phyloP scores from a whole-genome alignment of 1,140 invertebrate species.

The Heterodera schachtii region DNA sequence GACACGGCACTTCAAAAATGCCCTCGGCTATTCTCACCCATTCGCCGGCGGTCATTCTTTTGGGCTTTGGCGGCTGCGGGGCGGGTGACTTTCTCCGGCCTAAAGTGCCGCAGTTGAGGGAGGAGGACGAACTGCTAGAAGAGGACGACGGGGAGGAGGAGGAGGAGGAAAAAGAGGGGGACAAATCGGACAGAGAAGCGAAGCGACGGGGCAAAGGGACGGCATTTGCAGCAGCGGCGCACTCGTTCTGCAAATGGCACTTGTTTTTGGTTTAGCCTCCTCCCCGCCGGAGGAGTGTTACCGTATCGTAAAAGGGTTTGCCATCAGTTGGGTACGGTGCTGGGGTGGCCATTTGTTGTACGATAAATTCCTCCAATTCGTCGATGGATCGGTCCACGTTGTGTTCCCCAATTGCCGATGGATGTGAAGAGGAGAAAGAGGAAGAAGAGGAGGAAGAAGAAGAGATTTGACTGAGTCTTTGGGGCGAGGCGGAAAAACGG shows the following conservation, averaged over 20 bases:
- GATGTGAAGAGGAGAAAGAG: slow-evolving; percentile 4
- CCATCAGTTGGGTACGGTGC: neutral
- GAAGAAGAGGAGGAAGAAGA: neutral
- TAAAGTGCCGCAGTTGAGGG: neutral
- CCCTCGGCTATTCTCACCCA: neutral
- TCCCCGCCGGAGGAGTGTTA: neutral
- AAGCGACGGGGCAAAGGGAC: slow-evolving; percentile 24
- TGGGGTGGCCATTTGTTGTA: neutral
- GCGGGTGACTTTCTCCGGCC: neutral
- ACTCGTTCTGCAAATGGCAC: neutral
- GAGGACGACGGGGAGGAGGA: neutral
- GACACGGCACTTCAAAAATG: neutral
- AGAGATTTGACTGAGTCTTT: too few species aligned
- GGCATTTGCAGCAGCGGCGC: neutral
- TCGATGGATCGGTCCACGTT: neutral
- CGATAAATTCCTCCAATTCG: neutral
- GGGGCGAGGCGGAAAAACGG: neutral
- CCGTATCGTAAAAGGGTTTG: neutral
- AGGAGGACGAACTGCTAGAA: neutral
- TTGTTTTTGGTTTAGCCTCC: too few species aligned
- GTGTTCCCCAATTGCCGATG: neutral
- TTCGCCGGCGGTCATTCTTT: slow-evolving; percentile 2
- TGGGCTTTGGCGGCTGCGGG: neutral
- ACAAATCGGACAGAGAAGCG: slow-evolving; percentile 28
- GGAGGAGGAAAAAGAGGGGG: neutral